Conservation (phyloP, 92 coral and sea anemone genomes). For the Muricea muricata region DNA sequence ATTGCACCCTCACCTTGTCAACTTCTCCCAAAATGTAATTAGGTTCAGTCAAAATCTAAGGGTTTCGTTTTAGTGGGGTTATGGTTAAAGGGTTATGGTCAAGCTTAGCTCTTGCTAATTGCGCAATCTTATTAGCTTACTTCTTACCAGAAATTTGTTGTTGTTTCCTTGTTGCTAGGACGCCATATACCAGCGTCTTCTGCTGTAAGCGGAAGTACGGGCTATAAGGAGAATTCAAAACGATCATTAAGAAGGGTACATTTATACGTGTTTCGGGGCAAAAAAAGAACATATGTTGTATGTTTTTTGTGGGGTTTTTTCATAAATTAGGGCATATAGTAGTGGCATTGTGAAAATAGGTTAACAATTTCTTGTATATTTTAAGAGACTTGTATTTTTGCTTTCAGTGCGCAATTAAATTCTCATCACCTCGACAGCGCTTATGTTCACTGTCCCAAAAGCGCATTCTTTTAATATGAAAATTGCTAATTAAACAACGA, state of each 20-base stretch:
- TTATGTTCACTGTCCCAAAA: background rate
- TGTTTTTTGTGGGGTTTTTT: background rate
- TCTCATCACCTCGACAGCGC: background rate
- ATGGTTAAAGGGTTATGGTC: too few relatives aligned
- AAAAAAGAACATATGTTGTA: background rate
- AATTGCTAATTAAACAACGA: slow-evolving; percentile 23
- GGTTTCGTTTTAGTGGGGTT: too few relatives aligned
- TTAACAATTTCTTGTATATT: background rate
- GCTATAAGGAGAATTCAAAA: slow-evolving; percentile 7
- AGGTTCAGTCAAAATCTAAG: too few relatives aligned
- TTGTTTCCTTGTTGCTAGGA: slow-evolving; percentile 35
- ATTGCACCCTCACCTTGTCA: too few relatives aligned
- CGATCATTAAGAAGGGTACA: background rate
- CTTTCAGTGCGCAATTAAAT: background rate
- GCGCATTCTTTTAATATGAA: slow-evolving; percentile 33
- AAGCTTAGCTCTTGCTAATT: too few relatives aligned
- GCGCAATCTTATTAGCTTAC: too few relatives aligned
- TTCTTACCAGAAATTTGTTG: slow-evolving; percentile 18
- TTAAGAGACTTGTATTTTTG: background rate
- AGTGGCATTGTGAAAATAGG: background rate
- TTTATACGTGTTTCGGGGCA: background rate
- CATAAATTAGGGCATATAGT: background rate
- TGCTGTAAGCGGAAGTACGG: slow-evolving; percentile 2
- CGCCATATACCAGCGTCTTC: slow-evolving; percentile 34
- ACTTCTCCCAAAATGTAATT: too few relatives aligned